Base-by-base conservation (phyloP, 2,797 vertebrate species). In the Mycteria americana region DNA sequence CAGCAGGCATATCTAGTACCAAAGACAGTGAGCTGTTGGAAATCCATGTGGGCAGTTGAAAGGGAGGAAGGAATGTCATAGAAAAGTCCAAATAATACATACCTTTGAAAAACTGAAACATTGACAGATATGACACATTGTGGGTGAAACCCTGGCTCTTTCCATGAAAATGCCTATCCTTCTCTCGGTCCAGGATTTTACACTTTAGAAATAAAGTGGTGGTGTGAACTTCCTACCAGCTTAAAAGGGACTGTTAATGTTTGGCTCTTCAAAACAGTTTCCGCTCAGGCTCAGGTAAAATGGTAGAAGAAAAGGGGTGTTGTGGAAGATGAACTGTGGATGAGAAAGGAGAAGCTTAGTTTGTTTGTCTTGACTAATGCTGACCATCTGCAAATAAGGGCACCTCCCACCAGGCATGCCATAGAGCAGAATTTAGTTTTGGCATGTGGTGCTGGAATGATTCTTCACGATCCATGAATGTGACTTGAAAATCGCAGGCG, bases 401-500 rank as follows among this genome's bases (percentile, higher is more conserved):
- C 11, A 65, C 13, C n/a, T 56, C n/a, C 18, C 21, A 48, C 6
- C 15, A 18, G 7, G 6, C 21, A n/a, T 41, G 28, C 24, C 45
- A 54, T 14, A n/a, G 46, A 41, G 50, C 12, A 72, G n/a, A 89
- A 54, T 10, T 13, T 6, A 19, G 2, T 1, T 13, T 85, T 74
- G 37, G 12, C 18, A 28, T 6, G 39, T 70, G 35, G 18, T 2
- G 2, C 28, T 63, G 48, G 43, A 65, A 57, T 13, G 7, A 68
- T 24, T 35, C 60, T 41, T 54, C 30, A 75, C 5, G 60, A 57
- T 13, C 31, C 11, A 5, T 5, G 7, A 51, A 64, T 2, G 5
- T 1, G 30, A 19, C 25, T 75, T 73, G 18, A 59, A 35, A 87
- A 35, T 39, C 16, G 17, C 2, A 2, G 16, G 8, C 0, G 0